Evolutionary conservation across 1,140 invertebrate genomes (phyloP).

Genomic region (Lordiphosa collinella): DNA sequence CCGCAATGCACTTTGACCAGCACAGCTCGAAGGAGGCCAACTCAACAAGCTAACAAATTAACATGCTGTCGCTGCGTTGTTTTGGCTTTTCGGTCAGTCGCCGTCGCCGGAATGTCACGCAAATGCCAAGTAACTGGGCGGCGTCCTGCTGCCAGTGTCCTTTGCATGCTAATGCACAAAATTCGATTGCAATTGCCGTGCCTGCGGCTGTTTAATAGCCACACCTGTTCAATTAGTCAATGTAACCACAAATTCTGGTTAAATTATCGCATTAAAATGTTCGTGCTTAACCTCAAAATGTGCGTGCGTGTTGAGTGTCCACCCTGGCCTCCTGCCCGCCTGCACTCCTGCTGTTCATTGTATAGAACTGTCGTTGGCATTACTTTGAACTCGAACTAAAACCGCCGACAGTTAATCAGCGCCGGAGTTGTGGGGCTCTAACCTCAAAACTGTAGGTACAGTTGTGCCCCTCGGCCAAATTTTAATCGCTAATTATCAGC

Average conservation of each 20-base stretch:
- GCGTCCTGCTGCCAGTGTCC: conserved; percentile 19
- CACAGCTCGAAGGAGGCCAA: conserved; percentile 19
- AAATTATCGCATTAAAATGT: conserved; percentile 80
- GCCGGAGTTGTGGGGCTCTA: conserved; percentile 21
- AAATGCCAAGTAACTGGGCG: conserved; percentile 33
- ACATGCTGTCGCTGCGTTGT: conserved; percentile 51
- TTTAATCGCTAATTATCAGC: conserved; percentile 75
- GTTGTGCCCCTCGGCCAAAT: conserved; percentile 32
- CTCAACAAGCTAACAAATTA: conserved; percentile 78
- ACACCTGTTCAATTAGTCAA: conserved; percentile 80
- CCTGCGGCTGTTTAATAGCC: conserved; percentile 77
- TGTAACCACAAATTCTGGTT: conserved; percentile 79
- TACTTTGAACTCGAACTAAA: conserved; percentile 42
- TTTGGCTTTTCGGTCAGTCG: conserved; percentile 25
- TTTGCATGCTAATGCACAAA: conserved; percentile 57
- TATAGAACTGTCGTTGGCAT: conserved; percentile 16
- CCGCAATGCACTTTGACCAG: conserved; percentile 72
- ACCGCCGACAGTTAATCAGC: conserved; percentile 71
- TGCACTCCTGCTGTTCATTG: neutral
- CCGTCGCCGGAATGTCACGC: conserved; percentile 56
- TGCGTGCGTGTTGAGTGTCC: conserved; percentile 57
- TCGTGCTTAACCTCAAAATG: conserved; percentile 76
- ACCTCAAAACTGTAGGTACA: conserved; percentile 49
- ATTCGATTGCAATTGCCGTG: conserved; percentile 51
- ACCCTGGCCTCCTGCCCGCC: conserved; percentile 2